Evolutionary conservation across 2,797 vertebrate genomes (phyloP).

Genomic region (Esox masquinongy): DNA sequence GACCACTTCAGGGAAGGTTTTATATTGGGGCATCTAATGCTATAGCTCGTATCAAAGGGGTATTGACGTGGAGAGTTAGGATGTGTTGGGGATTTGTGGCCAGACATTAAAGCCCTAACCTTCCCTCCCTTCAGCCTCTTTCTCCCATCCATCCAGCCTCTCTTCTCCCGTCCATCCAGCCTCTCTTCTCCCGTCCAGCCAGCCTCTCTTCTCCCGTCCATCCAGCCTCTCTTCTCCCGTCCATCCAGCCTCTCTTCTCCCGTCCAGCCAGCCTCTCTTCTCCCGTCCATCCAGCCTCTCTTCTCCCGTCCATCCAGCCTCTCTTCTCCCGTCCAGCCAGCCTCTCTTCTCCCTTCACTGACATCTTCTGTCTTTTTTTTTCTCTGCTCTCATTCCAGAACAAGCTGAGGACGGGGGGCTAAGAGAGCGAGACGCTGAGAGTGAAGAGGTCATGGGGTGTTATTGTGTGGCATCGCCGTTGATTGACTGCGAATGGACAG

Average conservation of each 20-base stretch:
- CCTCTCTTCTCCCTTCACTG: constrained; percentile 6
- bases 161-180: not conserved
- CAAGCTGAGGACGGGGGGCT: constrained; percentile 76
- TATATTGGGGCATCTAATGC: constrained; percentile 43
- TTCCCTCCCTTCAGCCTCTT: constrained; percentile 6
- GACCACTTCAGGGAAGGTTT: constrained; percentile 17
- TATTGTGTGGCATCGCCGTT: constrained; percentile 61
- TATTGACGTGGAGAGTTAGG: constrained; percentile 61
- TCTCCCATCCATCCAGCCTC: no score
- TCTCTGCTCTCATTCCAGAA: constrained; percentile 59
- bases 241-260: not conserved
- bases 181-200: not conserved
- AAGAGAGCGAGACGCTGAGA: constrained; percentile 25
- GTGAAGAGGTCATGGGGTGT: constrained; percentile 42
- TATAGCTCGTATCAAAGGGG: constrained; percentile 57
- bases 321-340: not conserved
- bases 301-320: no score
- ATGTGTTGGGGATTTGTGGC: constrained; percentile 34
- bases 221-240: not conserved
- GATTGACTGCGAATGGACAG: constrained; percentile 35
- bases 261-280: no score
- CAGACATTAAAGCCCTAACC: constrained; percentile 51
- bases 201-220: constrained; percentile 39
- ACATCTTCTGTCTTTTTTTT: constrained; percentile 43
- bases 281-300: not conserved